Base-by-base conservation (phyloP, 2,888 invertebrate species). In the Exocentrus adspersus region DNA sequence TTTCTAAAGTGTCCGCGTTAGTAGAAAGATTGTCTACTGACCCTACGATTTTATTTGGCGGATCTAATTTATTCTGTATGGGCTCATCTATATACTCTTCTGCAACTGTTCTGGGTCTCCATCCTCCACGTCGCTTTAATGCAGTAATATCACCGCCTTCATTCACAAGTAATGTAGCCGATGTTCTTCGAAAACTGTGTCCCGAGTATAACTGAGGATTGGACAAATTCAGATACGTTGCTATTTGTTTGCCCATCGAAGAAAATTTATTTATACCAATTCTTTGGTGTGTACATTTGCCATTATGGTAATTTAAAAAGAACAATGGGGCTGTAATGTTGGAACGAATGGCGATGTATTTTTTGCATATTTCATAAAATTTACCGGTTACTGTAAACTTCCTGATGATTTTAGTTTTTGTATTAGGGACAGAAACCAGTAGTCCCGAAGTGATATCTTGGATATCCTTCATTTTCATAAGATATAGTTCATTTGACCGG, bases 251-350 rank as follows among this genome's bases (percentile, higher is more conserved):
- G n/a, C n/a, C n/a, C n/a, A n/a, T n/a, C n/a, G n/a, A n/a, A n/a
- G n/a, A n/a, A n/a, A n/a, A n/a, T n/a, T n/a, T n/a, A n/a, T n/a
- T n/a, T n/a, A n/a, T n/a, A n/a, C n/a, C n/a, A n/a, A n/a, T n/a
- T n/a, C n/a, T n/a, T n/a, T n/a, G n/a, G n/a, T n/a, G n/a, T n/a
- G n/a, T n/a, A n/a, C n/a, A n/a, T n/a, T n/a, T n/a, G n/a, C n/a
- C n/a, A n/a, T n/a, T 60, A 66, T 64, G 61, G 42, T 45, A 66
- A 32, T 60, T 64, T 7, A 62, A 37, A 50, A 68, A 68, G 56
- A 69, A 61, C 30, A 41, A 10, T 7, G 37, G 16, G 48, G 16
- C 16, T 43, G 28, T n/a, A 7, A 50, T 30, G 24, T 60, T 21
- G 48, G 43, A 19, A 1, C 66, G 45, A 14, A 54, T 46, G 24